Conservation (phyloP, 1,140 invertebrate species). For the Atopsyche davidsoni region DNA sequence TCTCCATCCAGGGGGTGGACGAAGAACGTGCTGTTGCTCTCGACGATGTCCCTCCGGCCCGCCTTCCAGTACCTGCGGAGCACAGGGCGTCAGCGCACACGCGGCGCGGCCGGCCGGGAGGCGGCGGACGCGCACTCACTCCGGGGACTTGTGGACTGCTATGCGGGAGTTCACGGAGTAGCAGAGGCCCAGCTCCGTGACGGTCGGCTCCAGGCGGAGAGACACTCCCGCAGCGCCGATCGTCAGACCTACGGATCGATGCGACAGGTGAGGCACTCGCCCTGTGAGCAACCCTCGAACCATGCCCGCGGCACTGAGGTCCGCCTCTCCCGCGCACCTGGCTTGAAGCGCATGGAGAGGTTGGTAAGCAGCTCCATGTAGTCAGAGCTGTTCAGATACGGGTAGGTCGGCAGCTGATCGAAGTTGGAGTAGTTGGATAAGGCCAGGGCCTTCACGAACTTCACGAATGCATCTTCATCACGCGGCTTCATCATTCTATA, state of each 20-base stretch:
- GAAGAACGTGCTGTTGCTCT: conserved; percentile 48
- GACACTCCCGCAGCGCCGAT: conserved; percentile 47
- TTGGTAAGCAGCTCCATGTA: conserved; percentile 52
- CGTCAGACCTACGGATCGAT: conserved; percentile 38
- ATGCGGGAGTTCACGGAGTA: conserved; percentile 59
- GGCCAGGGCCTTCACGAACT: conserved; percentile 50
- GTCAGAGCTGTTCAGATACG: conserved; percentile 44
- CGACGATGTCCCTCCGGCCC: conserved; percentile 48
- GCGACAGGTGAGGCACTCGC: neutral
- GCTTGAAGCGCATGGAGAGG: conserved; percentile 49
- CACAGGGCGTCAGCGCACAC: no score
- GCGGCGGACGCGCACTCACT: conserved; percentile 51
- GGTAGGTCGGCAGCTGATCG: conserved; percentile 46
- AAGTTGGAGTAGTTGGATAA: conserved; percentile 54
- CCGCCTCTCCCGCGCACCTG: conserved; percentile 36
- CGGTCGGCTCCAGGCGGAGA: conserved; percentile 48
- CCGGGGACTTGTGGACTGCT: conserved; percentile 54
- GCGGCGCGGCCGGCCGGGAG: conserved; percentile 47
- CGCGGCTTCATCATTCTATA: conserved; percentile 38
- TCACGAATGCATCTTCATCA: conserved; percentile 46
- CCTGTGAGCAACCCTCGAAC: neutral
- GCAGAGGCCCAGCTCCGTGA: conserved; percentile 61
- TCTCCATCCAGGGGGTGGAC: conserved; percentile 64
- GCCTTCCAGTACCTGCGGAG: conserved; percentile 49
- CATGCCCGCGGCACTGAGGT: neutral